Evolutionary conservation across 1,140 invertebrate genomes (phyloP).

Genomic region (Micrasema longulum): DNA sequence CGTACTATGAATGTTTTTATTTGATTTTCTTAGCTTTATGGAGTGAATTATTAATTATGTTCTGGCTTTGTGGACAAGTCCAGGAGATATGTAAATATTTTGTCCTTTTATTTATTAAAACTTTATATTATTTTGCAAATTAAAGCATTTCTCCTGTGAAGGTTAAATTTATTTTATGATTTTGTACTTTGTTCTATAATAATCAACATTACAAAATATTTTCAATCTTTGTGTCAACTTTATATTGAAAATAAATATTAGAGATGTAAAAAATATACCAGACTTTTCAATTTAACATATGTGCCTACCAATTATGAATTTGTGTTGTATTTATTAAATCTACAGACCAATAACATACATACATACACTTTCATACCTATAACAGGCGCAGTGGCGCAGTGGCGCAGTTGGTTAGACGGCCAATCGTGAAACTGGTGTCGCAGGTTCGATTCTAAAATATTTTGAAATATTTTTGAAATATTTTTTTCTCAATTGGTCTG

Average conservation of each 20-base stretch:
- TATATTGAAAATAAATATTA: slow-evolving; percentile 38
- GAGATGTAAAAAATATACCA: slow-evolving; percentile 26
- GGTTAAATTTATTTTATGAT: slow-evolving; percentile 20
- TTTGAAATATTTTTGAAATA: too few species aligned
- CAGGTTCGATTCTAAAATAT: too few species aligned
- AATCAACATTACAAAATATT: slow-evolving; percentile 35
- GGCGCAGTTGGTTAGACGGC: too few species aligned
- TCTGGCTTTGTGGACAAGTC: slow-evolving; percentile 19
- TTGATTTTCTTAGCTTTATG: slow-evolving; percentile 13
- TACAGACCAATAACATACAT: too few species aligned
- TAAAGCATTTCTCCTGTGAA: slow-evolving; percentile 10
- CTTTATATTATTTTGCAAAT: slow-evolving; percentile 16
- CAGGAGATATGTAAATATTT: slow-evolving; percentile 25
- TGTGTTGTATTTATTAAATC: background rate
- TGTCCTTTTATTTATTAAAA: slow-evolving; percentile 28
- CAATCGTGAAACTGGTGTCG: too few species aligned
- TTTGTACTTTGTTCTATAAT: slow-evolving; percentile 25
- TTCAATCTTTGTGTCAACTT: slow-evolving; percentile 37
- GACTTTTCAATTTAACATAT: too few species aligned
- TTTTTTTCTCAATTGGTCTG: too few species aligned
- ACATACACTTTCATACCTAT: too few species aligned
- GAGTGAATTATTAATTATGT: slow-evolving; percentile 5
- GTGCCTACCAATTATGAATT: too few species aligned
- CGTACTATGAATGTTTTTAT: slow-evolving; percentile 14
- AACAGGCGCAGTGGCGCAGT: too few species aligned